phyloP scores from a whole-genome alignment of 2,797 vertebrate species.

The Myotis findleyi region DNA sequence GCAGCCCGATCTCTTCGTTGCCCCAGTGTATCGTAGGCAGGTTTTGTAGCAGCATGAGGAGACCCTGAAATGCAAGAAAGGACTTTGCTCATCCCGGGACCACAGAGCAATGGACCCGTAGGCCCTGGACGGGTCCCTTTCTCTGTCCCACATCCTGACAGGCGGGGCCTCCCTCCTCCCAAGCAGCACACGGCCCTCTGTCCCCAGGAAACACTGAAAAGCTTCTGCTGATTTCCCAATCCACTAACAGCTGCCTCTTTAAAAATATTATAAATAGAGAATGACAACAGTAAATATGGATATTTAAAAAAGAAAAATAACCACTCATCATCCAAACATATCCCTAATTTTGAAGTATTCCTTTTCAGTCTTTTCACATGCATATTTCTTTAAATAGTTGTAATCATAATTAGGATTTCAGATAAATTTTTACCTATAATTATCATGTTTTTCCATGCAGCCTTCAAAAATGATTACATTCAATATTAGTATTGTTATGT shows the following conservation, averaged over 20 bases:
- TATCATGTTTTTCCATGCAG: not conserved
- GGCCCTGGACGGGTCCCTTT: not conserved
- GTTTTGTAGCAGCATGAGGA: constrained; percentile 98
- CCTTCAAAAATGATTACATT: constrained; percentile 5
- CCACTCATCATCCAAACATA: not conserved
- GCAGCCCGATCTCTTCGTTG: constrained; percentile 97
- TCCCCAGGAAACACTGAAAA: not conserved
- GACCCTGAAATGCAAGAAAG: constrained; percentile 89
- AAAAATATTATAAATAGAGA: not conserved
- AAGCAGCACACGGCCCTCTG: rapidly evolving
- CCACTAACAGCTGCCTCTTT: not conserved
- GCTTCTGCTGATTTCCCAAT: not conserved
- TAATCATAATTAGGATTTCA: not conserved
- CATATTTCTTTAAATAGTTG: constrained; percentile 47
- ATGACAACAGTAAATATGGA: not conserved
- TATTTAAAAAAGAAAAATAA: not conserved
- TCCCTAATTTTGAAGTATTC: not conserved
- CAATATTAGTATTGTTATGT: not conserved
- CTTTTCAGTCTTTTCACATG: not conserved
- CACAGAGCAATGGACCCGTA: not conserved
- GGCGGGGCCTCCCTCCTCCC: not conserved
- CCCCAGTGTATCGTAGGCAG: constrained; percentile 99
- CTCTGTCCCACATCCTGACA: not conserved
- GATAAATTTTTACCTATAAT: constrained; percentile 3
- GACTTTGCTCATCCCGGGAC: not conserved